These are phyloP conservation scores for Tachycineta bicolor DNA, from an alignment of 2,113 vertebrate species.

Conservation along the genomic window DNA sequence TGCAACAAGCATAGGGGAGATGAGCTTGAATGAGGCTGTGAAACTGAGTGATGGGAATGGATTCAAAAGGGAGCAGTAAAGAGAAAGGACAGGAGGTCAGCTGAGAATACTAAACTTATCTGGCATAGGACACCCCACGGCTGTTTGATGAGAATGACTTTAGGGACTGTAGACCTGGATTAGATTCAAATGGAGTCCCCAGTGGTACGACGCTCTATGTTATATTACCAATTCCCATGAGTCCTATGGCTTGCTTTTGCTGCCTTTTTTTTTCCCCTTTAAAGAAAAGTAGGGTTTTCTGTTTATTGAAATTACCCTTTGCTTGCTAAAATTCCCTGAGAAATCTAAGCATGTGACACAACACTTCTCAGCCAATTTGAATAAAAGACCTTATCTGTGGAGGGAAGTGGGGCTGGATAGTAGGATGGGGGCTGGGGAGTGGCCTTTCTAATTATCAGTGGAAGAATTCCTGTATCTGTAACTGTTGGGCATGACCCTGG, in stretches of 20 bases:
- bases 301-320: slow-evolving; percentile 29
- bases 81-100: slow-evolving; percentile 66
- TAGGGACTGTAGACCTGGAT: slow-evolving; percentile 58
- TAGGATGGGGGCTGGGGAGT: not conserved
- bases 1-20: slow-evolving; percentile 35
- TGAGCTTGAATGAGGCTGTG: slow-evolving; percentile 49
- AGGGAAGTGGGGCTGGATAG: not conserved
- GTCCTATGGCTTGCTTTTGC: not conserved
- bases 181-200: slow-evolving; percentile 57
- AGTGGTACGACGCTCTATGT: not conserved
- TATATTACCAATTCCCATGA: not conserved
- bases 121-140: slow-evolving; percentile 16
- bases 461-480: slow-evolving; percentile 9
- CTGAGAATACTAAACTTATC: slow-evolving; percentile 64
- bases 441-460: slow-evolving; percentile 8
- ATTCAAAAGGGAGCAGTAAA: slow-evolving; percentile 62
- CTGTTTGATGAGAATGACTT: slow-evolving; percentile 65
- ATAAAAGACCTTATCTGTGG: slow-evolving; percentile 24
- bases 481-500: not conserved
- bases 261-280: not conserved
- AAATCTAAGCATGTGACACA: slow-evolving; percentile 50
- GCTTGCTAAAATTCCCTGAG: slow-evolving; percentile 36
- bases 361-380: slow-evolving; percentile 42
- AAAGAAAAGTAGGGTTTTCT: slow-evolving; percentile 1
- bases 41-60: slow-evolving; percentile 64